A percentile compares a stretch with the other conserved stretches of the same genome.
Conservation (phyloP, 2,113 vertebrate species). For the Oryzias javanicus region DNA sequence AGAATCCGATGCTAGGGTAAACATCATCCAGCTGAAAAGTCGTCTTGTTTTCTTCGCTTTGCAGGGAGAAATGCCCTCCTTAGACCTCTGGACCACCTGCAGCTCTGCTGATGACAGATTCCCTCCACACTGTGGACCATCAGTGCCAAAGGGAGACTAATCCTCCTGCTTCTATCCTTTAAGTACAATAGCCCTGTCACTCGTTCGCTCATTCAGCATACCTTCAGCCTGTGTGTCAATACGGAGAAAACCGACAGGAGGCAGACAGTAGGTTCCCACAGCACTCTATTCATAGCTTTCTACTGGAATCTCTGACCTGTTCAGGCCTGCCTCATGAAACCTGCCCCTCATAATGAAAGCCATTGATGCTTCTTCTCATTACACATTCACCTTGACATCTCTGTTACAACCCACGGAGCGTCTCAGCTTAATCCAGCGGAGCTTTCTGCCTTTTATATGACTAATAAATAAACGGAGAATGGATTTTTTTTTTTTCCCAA, state of each 20-base stretch:
- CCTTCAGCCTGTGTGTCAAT: conserved; percentile 57
- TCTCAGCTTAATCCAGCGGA: conserved; percentile 41
- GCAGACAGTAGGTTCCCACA: conserved; percentile 61
- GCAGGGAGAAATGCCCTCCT: conserved; percentile 39
- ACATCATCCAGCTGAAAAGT: conserved; percentile 50
- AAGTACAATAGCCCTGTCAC: conserved; percentile 61
- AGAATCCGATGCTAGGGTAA: conserved; percentile 65
- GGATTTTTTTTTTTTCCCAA: conserved; percentile 18
- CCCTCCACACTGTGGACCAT: conserved; percentile 57
- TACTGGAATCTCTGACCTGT: conserved; percentile 70
- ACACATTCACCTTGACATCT: conserved; percentile 64
- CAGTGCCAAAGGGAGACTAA: conserved; percentile 58
- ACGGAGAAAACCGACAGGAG: conserved; percentile 40
- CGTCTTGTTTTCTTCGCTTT: conserved; percentile 58
- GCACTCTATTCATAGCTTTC: conserved; percentile 65
- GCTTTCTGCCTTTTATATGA: conserved; percentile 37
- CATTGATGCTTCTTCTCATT: conserved; percentile 61
- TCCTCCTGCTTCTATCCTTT: conserved; percentile 57
- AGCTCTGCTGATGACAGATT: conserved; percentile 66
- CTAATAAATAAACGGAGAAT: conserved; percentile 25
- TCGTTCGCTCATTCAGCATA: conserved; percentile 60
- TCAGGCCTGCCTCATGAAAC: conserved; percentile 67
- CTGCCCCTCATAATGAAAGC: conserved; percentile 60
- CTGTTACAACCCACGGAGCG: conserved; percentile 47
- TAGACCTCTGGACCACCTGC: conserved; percentile 68